Conservation (phyloP, 1,140 invertebrate genomes). For the Drosophila paulistorum region DNA sequence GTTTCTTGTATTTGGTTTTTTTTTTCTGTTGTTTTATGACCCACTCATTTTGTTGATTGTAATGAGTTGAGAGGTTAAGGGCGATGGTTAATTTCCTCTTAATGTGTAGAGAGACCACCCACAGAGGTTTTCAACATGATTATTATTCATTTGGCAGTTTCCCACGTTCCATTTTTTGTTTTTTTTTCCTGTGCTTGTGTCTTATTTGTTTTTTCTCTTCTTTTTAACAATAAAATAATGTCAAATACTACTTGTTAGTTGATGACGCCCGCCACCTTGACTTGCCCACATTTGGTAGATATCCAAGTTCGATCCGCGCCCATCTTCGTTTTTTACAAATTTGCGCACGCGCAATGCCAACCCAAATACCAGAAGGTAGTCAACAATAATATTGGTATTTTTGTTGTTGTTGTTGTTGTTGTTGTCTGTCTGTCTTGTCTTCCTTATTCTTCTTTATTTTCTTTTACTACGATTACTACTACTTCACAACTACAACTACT, state of each 20-base stretch:
- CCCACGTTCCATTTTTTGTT: constrained; percentile 10
- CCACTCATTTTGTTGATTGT: neutral
- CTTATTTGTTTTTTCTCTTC: neutral
- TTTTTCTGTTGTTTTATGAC: neutral
- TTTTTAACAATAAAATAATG: neutral
- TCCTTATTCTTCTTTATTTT: neutral
- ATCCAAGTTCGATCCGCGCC: constrained; percentile 17
- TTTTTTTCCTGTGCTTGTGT: neutral
- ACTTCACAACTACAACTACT: too few relatives aligned
- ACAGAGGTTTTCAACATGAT: neutral
- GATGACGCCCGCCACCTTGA: constrained; percentile 11
- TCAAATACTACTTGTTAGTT: constrained; percentile 1
- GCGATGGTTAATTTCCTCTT: neutral
- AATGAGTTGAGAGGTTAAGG: neutral
- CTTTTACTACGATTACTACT: neutral
- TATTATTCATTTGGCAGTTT: neutral
- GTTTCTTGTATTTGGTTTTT: too few relatives aligned
- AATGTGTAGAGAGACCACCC: constrained; percentile 11
- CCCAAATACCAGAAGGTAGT: constrained; percentile 20
- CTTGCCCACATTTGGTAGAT: constrained; percentile 16
- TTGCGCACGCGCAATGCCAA: constrained; percentile 24
- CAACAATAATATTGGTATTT: constrained; percentile 9
- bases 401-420: neutral
- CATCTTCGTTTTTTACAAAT: constrained; percentile 1
- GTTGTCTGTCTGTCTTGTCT: neutral